Percentiles rank a stretch among this genome's conserved stretches.
These are phyloP conservation scores for Laspeyria flexula DNA, from an alignment of 2,888 invertebrate genomes.

Conservation along the genomic window DNA sequence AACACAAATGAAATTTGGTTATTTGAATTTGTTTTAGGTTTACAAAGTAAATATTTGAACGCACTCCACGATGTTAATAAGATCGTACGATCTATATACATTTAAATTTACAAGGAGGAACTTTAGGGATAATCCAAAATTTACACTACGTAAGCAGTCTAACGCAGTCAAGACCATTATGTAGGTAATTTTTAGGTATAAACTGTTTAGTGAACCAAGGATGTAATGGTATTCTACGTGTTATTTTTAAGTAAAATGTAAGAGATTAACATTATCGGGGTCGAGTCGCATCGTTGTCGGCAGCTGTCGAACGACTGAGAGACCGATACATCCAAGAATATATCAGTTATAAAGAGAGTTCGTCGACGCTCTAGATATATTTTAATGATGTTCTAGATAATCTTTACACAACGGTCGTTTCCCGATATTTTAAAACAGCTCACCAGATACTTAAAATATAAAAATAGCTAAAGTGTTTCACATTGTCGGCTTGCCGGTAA, in stretches of 20 bases:
- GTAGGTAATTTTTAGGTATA: no score
- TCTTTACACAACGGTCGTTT: slow-evolving; percentile 49
- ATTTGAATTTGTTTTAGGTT: neutral
- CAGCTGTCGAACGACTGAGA: slow-evolving; percentile 74
- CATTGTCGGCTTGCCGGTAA: slow-evolving; percentile 34
- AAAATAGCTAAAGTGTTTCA: slow-evolving; percentile 48
- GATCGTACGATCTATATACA: no score
- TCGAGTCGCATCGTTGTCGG: slow-evolving; percentile 61
- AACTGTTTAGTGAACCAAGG: no score
- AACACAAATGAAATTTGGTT: neutral
- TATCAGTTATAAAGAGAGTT: slow-evolving; percentile 70
- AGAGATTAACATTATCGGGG: slow-evolving; percentile 60
- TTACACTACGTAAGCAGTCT: no score
- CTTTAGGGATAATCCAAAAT: no score
- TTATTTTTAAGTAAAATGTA: slow-evolving; percentile 14
- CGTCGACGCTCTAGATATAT: slow-evolving; percentile 60
- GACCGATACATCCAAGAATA: slow-evolving; percentile 75
- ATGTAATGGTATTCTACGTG: neutral
- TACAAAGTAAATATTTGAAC: neutral
- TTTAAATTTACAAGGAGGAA: no score
- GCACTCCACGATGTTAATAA: no score
- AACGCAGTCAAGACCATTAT: no score
- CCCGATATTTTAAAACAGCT: slow-evolving; percentile 50
- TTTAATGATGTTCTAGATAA: slow-evolving; percentile 61
- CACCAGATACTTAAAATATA: slow-evolving; percentile 40